These are phyloP conservation scores for Alsophila aescularia DNA, from an alignment of 2,888 invertebrate genomes.

Conservation along the genomic window DNA sequence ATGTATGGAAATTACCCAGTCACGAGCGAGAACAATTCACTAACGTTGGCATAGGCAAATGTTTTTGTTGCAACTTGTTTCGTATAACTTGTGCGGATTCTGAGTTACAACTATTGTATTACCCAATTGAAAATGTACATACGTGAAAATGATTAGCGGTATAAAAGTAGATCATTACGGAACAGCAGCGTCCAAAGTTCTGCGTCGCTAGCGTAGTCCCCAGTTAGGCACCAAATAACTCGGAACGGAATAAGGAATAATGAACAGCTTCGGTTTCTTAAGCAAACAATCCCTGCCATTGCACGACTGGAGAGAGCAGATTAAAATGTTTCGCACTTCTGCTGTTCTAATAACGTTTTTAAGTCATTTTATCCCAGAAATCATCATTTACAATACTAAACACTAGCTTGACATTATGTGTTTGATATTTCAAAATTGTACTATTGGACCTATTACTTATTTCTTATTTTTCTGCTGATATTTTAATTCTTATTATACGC, in stretches of 20 bases:
- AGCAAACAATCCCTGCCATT: conserved; percentile 66
- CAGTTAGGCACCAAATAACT: conserved; percentile 73
- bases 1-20: conserved; percentile 85
- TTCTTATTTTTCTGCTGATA: too few species aligned
- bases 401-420: too few species aligned
- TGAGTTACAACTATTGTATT: conserved; percentile 62
- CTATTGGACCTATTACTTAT: too few species aligned
- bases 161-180: conserved; percentile 55
- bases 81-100: conserved; percentile 70
- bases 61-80: conserved; percentile 83
- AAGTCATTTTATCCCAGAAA: not conserved
- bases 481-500: too few species aligned
- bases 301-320: conserved; percentile 56
- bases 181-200: conserved; percentile 59
- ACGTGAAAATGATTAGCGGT: conserved; percentile 38
- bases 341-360: conserved; percentile 31
- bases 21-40: conserved; percentile 84
- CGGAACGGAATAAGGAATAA: conserved; percentile 71
- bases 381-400: too few species aligned
- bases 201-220: conserved; percentile 54
- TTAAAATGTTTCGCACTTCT: conserved; percentile 53
- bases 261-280: conserved; percentile 69
- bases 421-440: too few species aligned
- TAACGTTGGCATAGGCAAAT: conserved; percentile 82
- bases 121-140: conserved; percentile 42